phyloP scores from a whole-genome alignment of 2,113 vertebrate species.

The Rhineura floridana region DNA sequence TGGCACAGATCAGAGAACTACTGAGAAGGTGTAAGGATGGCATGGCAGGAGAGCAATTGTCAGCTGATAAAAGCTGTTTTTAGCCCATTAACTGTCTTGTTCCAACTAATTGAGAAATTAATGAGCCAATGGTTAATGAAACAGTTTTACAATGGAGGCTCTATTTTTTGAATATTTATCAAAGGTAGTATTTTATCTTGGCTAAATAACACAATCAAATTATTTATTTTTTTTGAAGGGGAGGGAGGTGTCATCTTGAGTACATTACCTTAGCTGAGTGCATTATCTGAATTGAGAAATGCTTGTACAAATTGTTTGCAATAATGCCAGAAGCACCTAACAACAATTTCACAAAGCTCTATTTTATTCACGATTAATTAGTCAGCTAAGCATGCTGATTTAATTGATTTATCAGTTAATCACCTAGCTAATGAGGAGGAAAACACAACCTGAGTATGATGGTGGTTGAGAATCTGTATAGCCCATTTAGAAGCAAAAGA shows the following conservation, averaged over 20 bases:
- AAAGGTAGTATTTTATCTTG: neutral
- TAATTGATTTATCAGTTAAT: neutral
- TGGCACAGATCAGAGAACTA: neutral
- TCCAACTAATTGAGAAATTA: neutral
- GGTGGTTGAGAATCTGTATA: neutral
- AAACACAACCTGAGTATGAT: neutral
- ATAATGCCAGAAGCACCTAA: neutral
- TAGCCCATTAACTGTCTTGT: neutral
- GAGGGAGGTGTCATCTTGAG: neutral
- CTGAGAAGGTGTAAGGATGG: neutral
- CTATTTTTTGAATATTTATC: constrained; percentile 5
- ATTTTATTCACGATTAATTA: neutral
- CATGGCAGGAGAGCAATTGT: neutral
- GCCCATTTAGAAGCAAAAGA: neutral
- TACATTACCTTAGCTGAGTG: neutral
- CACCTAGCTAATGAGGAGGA: neutral
- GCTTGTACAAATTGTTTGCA: neutral
- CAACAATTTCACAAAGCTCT: neutral
- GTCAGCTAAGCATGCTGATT: neutral
- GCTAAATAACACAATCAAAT: neutral
- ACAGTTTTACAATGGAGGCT: neutral
- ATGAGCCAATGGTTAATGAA: constrained; percentile 8
- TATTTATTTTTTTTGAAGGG: neutral
- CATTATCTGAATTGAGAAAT: neutral
- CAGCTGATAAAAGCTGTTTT: neutral